Percentiles rank a stretch among this genome's conserved stretches.
These are phyloP conservation scores for Portunus trituberculatus DNA, from an alignment of 1,140 invertebrate species.

Conservation along the genomic window DNA sequence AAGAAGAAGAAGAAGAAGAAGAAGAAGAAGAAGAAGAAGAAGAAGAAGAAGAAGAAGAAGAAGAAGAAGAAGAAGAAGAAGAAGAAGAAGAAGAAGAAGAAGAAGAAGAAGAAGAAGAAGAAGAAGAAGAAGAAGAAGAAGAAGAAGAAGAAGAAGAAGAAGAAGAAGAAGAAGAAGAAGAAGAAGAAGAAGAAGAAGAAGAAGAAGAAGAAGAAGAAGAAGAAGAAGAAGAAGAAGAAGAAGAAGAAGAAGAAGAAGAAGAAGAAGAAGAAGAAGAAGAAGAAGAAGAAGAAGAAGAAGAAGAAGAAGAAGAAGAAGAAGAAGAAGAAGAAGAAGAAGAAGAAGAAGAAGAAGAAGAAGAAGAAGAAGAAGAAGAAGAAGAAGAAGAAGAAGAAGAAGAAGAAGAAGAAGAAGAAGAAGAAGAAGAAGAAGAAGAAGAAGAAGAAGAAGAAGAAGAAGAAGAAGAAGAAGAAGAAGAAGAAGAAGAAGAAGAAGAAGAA, in stretches of 20 bases:
- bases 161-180: not conserved
- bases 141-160: slow-evolving; percentile 20
- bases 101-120: not conserved
- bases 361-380: not conserved
- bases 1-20: not conserved
- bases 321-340: not conserved
- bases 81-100: not conserved
- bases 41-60: not conserved
- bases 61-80: slow-evolving; percentile 22
- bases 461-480: not conserved
- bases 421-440: not conserved
- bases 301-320: not conserved
- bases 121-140: not conserved
- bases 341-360: not conserved
- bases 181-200: not conserved
- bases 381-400: too few species aligned
- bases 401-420: not conserved
- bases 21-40: not conserved
- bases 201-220: not conserved
- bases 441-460: not conserved
- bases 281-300: not conserved
- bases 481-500: not conserved
- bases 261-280: not conserved
- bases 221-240: not conserved
- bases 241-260: not conserved